phyloP scores from a whole-genome alignment of 2,888 invertebrate genomes.

The Pinctada fucata region DNA sequence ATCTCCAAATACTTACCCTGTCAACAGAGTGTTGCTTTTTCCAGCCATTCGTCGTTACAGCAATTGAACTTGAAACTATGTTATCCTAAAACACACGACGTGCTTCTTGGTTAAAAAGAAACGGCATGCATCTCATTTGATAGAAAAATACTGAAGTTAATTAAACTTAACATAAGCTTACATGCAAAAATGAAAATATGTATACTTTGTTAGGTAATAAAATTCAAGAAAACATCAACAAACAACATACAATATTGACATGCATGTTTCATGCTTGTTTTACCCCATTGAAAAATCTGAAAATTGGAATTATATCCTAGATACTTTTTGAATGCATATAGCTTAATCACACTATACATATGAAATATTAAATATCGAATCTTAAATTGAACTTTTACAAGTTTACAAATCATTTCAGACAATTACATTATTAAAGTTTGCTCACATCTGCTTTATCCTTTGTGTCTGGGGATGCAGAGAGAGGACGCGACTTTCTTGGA shows the following conservation, averaged over 20 bases:
- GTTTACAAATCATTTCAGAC: no score
- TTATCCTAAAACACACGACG: constrained; percentile 13
- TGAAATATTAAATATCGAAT: no score
- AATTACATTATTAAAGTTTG: no score
- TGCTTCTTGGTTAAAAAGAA: background rate
- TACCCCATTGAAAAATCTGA: constrained; percentile 2
- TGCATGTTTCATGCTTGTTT: constrained; percentile 5
- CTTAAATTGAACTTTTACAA: no score
- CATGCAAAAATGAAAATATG: constrained; percentile 4
- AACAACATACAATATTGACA: background rate
- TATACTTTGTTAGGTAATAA: background rate
- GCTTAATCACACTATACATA: no score
- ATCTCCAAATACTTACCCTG: background rate
- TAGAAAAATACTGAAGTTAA: no score
- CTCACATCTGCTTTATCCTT: no score
- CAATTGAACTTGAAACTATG: constrained; percentile 11
- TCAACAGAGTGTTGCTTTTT: background rate
- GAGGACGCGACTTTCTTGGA: background rate
- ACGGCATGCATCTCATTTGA: no score
- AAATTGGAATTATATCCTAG: background rate
- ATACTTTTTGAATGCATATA: no score
- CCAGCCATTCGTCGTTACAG: constrained; percentile 30
- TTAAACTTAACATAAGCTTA: background rate
- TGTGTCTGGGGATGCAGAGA: no score
- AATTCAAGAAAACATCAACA: background rate